A percentile compares a stretch with the other conserved stretches of the same genome.
Conservation (phyloP, 2,888 invertebrate species). For the Mantis religiosa region DNA sequence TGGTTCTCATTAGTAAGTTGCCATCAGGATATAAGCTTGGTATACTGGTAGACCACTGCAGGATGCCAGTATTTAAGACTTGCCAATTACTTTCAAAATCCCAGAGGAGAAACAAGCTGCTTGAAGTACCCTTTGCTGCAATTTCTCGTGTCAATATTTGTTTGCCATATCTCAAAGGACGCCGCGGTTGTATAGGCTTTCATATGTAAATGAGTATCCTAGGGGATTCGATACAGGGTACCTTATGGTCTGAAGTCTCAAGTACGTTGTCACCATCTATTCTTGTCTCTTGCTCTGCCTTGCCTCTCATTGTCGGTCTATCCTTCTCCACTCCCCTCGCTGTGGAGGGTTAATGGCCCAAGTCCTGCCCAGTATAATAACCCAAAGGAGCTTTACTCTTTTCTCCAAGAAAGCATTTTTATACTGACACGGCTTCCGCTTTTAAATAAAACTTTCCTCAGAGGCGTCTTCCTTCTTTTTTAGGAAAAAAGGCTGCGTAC, state of each 20-base stretch:
- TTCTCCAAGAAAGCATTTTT: not conserved
- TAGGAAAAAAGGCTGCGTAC: too few species aligned
- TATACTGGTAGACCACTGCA: not conserved
- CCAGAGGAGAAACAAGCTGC: not conserved
- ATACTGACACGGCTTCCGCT: not conserved
- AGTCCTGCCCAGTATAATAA: not conserved
- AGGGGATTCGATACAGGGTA: too few species aligned
- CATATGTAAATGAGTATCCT: not conserved
- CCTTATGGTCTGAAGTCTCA: not conserved
- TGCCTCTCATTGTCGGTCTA: not conserved
- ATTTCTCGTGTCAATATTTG: not conserved
- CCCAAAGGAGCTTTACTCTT: not conserved
- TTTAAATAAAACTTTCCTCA: not conserved
- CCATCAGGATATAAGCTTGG: too few species aligned
- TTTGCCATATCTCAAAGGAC: not conserved
- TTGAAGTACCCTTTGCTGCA: not conserved
- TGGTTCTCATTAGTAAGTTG: too few species aligned
- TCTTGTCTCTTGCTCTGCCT: not conserved
- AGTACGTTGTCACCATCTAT: not conserved
- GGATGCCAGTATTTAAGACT: not conserved
- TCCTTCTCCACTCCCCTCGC: not conserved
- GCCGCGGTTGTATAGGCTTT: not conserved
- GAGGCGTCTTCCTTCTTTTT: not conserved
- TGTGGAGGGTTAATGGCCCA: not conserved
- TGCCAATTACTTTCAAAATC: not conserved